A percentile compares a stretch with the other conserved stretches of the same genome.
phyloP scores from a whole-genome alignment of 2,797 vertebrate genomes.

The Gouania willdenowi region DNA sequence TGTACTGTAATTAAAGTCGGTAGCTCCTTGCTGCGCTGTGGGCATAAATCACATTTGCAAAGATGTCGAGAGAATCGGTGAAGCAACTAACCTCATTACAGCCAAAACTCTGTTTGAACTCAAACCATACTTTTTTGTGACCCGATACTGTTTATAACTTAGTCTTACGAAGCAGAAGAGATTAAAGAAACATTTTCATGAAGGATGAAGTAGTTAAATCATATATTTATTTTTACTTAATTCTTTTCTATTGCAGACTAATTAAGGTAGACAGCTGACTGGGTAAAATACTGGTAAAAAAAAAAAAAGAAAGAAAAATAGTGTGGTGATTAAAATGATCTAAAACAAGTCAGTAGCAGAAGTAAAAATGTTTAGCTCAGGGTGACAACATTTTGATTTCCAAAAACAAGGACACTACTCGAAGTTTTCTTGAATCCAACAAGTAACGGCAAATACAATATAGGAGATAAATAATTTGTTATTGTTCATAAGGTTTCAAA shows the following conservation, averaged over 20 bases:
- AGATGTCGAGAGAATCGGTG: slow-evolving; percentile 40
- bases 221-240: neutral
- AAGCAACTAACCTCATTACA: slow-evolving; percentile 37
- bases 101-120: slow-evolving; percentile 18
- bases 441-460: too few relatives aligned
- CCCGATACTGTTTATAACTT: neutral
- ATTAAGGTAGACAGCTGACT: too few relatives aligned
- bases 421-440: too few relatives aligned
- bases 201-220: neutral
- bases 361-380: too few relatives aligned
- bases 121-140: slow-evolving; percentile 20
- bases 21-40: slow-evolving; percentile 38
- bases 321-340: too few relatives aligned
- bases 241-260: too few relatives aligned
- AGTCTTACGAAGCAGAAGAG: neutral
- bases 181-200: neutral
- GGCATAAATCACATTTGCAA: slow-evolving; percentile 67
- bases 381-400: too few relatives aligned
- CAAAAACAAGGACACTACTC: too few relatives aligned
- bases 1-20: slow-evolving; percentile 81
- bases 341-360: too few relatives aligned
- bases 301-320: neutral
- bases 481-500: too few relatives aligned
- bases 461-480: too few relatives aligned
- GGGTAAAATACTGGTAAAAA: too few relatives aligned